Base-by-base conservation (phyloP, 2,888 invertebrate species). In the Leucania comma region DNA sequence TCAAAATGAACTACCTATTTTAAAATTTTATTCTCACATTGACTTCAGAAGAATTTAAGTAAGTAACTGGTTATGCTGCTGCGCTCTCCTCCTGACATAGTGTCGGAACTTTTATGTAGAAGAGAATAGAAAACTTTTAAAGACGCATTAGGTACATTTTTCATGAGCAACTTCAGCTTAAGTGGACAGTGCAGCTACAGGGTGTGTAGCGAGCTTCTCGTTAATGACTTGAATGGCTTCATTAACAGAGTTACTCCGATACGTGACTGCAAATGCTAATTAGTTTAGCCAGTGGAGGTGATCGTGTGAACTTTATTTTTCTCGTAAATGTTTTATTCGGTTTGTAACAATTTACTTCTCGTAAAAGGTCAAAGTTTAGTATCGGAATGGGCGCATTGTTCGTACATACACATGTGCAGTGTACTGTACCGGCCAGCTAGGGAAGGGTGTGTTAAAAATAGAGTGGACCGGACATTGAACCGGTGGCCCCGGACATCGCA, bases 401-500 rank as follows among this genome's bases (percentile, higher is more conserved):
- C 82, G 80, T 83, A 88, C 83, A 74, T 84, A 86, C 87, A 90
- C 88, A 89, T 86, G 88, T 91, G 90, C 87, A 75, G 69, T 76
- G 81, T 68, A 59, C 81, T 86, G 83, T 86, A 86, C 86, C 83
- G 88, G 87, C 86, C 88, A 86, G 88, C 87, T 85, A 87, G 88
- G 89, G 86, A 84, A 86, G 88, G 90, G 87, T 81, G 87, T 84
- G 91, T 92, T 95, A 95, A 94, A 95, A 94, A 95, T 95, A 95
- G 94, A 92, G 88, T 85, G 86, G 82, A 90, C 92, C 94, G 95
- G 94, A 93, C 95, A 93, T 95, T 95, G 94, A 95, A 94, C 95
- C 88, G 93, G 85, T 86, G 85, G 87, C 89, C 89, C 90, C 93
- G 95, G 94, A 94, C 95, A 93, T 90, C 90, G 87, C 85, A 85